phyloP scores from a whole-genome alignment of 2,113 vertebrate species.

The Cygnus atratus region DNA sequence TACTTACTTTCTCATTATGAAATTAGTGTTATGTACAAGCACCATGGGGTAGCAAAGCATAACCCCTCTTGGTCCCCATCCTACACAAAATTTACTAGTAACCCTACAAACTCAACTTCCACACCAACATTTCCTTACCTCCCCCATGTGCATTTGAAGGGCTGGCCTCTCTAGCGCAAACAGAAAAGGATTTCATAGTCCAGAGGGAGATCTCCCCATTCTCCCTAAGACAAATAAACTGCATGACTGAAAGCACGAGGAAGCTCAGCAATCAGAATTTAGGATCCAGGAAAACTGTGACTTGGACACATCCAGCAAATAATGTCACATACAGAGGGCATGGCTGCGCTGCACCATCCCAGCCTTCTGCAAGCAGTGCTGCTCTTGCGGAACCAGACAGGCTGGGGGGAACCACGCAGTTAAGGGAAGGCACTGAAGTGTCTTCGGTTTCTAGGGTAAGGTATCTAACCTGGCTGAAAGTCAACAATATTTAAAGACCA shows the following conservation, averaged over 20 bases:
- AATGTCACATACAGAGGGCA: neutral
- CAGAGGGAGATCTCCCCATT: neutral
- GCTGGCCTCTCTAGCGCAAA: neutral
- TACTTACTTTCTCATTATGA: constrained; percentile 4
- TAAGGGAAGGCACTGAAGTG: neutral
- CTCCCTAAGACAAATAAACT: neutral
- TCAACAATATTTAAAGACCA: too few relatives aligned
- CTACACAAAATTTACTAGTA: neutral
- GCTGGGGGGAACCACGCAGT: neutral
- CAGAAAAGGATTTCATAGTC: neutral
- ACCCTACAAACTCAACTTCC: neutral
- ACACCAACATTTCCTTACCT: neutral
- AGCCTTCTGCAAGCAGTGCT: neutral
- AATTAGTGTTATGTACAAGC: constrained; percentile 19
- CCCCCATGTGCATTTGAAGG: neutral
- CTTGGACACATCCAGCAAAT: neutral
- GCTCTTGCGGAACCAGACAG: neutral
- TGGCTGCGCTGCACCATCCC: neutral
- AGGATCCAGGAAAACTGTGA: neutral
- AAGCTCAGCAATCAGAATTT: neutral
- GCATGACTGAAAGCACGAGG: neutral
- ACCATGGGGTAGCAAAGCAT: neutral
- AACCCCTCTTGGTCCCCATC: neutral
- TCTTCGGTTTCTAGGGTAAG: neutral
- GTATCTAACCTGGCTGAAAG: neutral